A percentile compares a stretch with the other conserved stretches of the same genome.
phyloP scores from a whole-genome alignment of 2,888 invertebrate genomes.

The Drosophila antonietae region DNA sequence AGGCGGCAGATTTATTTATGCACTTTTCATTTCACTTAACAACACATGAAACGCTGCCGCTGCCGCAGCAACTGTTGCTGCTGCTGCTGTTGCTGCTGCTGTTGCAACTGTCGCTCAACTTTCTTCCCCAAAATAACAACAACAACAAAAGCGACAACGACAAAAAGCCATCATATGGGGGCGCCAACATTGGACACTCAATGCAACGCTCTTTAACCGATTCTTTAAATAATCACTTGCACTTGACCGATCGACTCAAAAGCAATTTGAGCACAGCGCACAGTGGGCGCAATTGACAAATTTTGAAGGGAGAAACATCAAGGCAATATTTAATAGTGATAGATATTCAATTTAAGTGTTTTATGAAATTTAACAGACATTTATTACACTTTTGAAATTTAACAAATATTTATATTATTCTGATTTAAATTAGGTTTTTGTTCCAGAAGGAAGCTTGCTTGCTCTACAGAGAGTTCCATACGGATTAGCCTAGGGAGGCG shows the following conservation, averaged over 20 bases:
- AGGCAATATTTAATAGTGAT: not conserved
- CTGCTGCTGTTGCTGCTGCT: conserved; percentile 11
- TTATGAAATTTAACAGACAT: too few species aligned
- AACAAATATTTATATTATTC: too few species aligned
- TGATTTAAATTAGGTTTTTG: too few species aligned
- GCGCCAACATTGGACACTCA: conserved; percentile 70
- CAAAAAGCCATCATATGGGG: conserved; percentile 52
- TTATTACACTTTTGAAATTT: too few species aligned
- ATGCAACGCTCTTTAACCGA: conserved; percentile 56
- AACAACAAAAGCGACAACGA: conserved; percentile 2
- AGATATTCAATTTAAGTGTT: not conserved
- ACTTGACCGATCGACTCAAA: conserved; percentile 65
- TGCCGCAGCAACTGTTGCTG: conserved; percentile 16
- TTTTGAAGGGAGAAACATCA: not conserved
- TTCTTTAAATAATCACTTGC: conserved; percentile 80
- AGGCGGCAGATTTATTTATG: conserved; percentile 75
- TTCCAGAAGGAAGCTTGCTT: too few species aligned
- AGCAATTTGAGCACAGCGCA: conserved; percentile 31
- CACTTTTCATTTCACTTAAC: conserved; percentile 78
- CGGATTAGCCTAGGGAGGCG: too few species aligned
- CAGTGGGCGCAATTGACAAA: conserved; percentile 30
- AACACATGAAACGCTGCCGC: conserved; percentile 65
- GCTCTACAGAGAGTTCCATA: too few species aligned
- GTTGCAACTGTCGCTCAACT: conserved; percentile 57
- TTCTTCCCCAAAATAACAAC: conserved; percentile 50